A percentile compares a stretch with the other conserved stretches of the same genome.
phyloP scores from a whole-genome alignment of 2,113 vertebrate species.

The Tichodroma muraria region DNA sequence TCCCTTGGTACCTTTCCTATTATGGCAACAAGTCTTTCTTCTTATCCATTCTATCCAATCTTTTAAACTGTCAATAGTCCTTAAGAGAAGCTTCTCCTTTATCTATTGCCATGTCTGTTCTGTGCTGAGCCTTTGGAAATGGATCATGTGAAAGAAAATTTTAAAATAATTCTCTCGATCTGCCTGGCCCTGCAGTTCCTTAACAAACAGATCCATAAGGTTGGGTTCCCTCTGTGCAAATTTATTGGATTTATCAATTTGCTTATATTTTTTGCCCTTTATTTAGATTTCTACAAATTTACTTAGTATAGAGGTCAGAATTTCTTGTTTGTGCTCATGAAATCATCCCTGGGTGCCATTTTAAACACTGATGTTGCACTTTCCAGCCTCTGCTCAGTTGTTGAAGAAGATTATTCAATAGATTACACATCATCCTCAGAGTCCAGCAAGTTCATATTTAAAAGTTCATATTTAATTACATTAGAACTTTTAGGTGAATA shows the following conservation, averaged over 20 bases:
- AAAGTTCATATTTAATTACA: neutral
- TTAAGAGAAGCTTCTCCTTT: neutral
- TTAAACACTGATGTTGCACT: neutral
- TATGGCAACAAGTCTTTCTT: neutral
- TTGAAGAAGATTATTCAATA: neutral
- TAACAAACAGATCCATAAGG: neutral
- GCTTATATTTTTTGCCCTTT: neutral
- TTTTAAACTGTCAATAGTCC: neutral
- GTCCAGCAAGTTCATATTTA: neutral
- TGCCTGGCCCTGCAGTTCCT: neutral
- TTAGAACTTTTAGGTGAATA: neutral
- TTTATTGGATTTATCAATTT: neutral
- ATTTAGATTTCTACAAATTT: neutral
- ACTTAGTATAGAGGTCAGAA: neutral
- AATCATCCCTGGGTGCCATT: neutral
- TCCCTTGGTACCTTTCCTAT: neutral
- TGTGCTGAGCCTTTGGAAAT: neutral
- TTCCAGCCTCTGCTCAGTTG: neutral
- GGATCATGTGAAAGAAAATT: neutral
- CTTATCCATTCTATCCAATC: neutral
- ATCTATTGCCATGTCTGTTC: neutral
- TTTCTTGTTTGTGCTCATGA: neutral
- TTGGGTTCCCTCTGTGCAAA: neutral
- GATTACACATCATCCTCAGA: neutral
- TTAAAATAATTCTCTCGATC: neutral